These are phyloP conservation scores for Symphodus melops DNA, from an alignment of 2,113 vertebrate species.

Conservation along the genomic window DNA sequence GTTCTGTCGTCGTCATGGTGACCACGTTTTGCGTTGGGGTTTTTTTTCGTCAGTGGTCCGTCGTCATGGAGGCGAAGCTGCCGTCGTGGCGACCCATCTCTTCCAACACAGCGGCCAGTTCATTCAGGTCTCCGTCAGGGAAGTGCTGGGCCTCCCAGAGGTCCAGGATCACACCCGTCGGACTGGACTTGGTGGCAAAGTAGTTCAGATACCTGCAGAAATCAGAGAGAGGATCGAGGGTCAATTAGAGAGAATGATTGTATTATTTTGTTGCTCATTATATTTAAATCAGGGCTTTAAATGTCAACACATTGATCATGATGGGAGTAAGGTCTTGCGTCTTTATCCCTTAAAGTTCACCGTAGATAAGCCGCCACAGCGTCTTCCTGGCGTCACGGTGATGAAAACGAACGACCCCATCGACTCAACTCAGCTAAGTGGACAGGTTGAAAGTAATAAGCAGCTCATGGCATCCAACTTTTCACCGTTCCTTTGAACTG, in stretches of 20 bases:
- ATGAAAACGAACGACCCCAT: too few relatives aligned
- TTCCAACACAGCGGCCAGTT: conserved; percentile 92
- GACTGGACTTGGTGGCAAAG: conserved; percentile 96
- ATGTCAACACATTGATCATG: too few relatives aligned
- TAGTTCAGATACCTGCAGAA: conserved; percentile 93
- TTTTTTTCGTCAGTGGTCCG: conserved; percentile 86
- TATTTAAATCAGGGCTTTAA: neutral
- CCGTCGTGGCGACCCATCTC: conserved; percentile 94
- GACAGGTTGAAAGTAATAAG: too few relatives aligned
- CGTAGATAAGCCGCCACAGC: too few relatives aligned
- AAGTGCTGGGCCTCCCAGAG: conserved; percentile 98
- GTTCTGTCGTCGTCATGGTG: conserved; percentile 50
- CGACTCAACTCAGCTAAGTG: too few relatives aligned
- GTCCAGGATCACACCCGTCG: conserved; percentile 94
- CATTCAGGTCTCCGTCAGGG: conserved; percentile 93
- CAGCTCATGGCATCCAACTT: too few relatives aligned
- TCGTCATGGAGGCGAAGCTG: conserved; percentile 87
- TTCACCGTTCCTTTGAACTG: too few relatives aligned
- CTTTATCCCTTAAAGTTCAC: too few relatives aligned
- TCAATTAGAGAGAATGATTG: neutral
- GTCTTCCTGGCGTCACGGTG: too few relatives aligned
- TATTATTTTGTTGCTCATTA: neutral
- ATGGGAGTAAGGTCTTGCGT: too few relatives aligned
- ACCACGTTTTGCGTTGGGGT: conserved; percentile 13
- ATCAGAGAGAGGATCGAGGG: neutral